These are phyloP conservation scores for Palythoa grandiflora DNA, from an alignment of 92 coral and sea anemone genomes.

Conservation along the genomic window DNA sequence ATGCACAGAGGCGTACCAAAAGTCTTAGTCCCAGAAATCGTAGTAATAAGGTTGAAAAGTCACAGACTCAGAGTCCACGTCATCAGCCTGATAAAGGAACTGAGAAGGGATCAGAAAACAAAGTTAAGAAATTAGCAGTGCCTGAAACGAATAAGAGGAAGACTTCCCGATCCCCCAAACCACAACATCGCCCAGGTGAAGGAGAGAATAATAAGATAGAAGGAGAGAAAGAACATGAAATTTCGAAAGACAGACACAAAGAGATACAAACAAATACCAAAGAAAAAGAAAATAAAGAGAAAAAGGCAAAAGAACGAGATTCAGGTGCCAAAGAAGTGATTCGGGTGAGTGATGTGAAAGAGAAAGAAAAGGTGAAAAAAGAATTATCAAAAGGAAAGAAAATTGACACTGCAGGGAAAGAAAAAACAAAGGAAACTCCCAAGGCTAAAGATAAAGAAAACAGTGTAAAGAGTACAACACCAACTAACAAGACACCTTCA, in stretches of 20 bases:
- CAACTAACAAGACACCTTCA: neutral
- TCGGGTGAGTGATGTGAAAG: constrained; percentile 55
- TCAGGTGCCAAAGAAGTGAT: constrained; percentile 46
- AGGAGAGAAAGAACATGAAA: constrained; percentile 51
- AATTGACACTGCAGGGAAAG: constrained; percentile 46
- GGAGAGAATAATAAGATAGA: constrained; percentile 66
- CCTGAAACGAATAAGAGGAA: constrained; percentile 60
- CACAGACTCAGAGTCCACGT: constrained; percentile 34
- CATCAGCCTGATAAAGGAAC: constrained; percentile 24
- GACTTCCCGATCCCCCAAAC: constrained; percentile 71
- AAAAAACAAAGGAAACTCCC: constrained; percentile 55
- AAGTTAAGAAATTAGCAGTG: constrained; percentile 58
- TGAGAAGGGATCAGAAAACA: constrained; percentile 54
- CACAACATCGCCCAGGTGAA: constrained; percentile 43
- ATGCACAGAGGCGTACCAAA: constrained; percentile 22
- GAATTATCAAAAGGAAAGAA: constrained; percentile 56
- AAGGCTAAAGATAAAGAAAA: constrained; percentile 69
- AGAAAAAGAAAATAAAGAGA: constrained; percentile 33
- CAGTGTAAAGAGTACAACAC: constrained; percentile 51
- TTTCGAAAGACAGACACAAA: constrained; percentile 39
- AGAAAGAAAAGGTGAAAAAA: constrained; percentile 57
- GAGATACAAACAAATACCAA: constrained; percentile 27
- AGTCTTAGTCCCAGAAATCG: constrained; percentile 45
- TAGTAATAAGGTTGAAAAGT: constrained; percentile 31
- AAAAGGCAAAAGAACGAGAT: constrained; percentile 48